Conservation (phyloP, 2,113 vertebrate species). For the Glaucomys volans region DNA sequence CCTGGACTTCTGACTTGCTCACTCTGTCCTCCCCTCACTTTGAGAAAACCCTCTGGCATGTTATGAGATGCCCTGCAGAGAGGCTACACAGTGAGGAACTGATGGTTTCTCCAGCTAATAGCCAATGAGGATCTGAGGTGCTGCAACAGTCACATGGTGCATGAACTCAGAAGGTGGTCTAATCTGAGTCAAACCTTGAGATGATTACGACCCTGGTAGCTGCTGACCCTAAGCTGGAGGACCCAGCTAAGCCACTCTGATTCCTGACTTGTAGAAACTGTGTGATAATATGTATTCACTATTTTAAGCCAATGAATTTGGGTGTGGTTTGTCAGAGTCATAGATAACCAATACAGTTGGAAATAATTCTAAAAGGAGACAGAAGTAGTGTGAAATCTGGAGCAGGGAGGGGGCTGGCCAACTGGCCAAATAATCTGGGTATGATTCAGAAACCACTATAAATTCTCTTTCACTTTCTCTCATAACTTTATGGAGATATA, state of each 20-base stretch:
- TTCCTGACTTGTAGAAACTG: background rate
- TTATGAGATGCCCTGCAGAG: too few species aligned
- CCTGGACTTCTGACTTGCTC: background rate
- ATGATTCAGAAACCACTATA: background rate
- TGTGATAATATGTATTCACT: background rate
- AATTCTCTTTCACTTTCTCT: background rate
- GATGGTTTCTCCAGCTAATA: background rate
- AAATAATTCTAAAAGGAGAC: slow-evolving; percentile 14
- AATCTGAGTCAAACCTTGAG: background rate
- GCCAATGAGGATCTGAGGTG: background rate
- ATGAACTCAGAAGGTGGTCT: background rate
- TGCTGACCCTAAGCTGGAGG: background rate
- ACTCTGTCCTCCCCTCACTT: background rate
- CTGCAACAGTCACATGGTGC: background rate
- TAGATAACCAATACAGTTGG: background rate
- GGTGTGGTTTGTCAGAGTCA: background rate
- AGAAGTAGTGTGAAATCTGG: background rate
- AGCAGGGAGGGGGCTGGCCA: background rate
- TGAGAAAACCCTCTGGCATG: background rate
- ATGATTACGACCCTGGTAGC: background rate
- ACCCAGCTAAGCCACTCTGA: background rate
- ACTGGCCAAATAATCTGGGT: background rate
- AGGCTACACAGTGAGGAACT: background rate
- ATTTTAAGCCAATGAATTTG: background rate
- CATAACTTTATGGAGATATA: background rate